A percentile compares a stretch with the other conserved stretches of the same genome.
phyloP scores from a whole-genome alignment of 2,888 invertebrate species.

The Monoplex corrugatus region DNA sequence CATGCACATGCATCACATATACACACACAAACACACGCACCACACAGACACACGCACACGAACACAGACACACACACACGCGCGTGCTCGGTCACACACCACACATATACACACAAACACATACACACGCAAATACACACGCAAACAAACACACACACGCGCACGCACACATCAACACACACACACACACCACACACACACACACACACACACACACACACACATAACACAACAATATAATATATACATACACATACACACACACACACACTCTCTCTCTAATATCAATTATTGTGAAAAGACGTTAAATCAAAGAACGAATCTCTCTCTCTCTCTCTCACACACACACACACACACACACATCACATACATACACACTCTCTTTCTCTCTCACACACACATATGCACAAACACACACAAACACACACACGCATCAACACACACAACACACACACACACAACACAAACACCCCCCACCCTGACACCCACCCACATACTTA shows the following conservation, averaged over 20 bases:
- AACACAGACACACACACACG: neutral
- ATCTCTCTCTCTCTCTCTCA: no score
- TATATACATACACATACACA: neutral
- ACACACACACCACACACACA: no score
- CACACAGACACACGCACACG: neutral
- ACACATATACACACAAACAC: neutral
- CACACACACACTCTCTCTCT: neutral
- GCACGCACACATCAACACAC: neutral
- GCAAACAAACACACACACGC: neutral
- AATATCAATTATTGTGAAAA: no score
- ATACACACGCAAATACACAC: neutral
- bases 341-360: no score
- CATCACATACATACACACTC: no score
- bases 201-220: neutral
- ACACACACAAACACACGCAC: no score
- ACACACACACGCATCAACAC: neutral
- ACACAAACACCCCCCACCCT: neutral
- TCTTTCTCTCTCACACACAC: neutral
- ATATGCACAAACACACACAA: neutral
- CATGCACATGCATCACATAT: no score
- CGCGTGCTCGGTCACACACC: neutral
- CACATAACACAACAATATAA: no score
- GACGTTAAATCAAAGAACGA: no score
- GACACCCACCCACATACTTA: neutral
- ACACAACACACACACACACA: neutral